Conservation (phyloP, 2,888 invertebrate species). For the Dermolepida albohirtum region DNA sequence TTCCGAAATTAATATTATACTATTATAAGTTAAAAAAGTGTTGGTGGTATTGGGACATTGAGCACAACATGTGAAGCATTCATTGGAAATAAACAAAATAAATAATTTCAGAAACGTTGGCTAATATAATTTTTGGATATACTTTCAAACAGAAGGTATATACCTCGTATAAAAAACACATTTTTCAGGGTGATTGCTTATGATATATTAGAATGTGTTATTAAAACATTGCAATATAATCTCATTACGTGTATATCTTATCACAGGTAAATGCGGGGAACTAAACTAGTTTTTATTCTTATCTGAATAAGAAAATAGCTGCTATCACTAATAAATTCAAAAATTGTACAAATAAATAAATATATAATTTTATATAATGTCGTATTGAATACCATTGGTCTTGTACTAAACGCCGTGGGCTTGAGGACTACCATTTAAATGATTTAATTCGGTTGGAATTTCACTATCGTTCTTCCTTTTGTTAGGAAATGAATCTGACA, state of each 20-base stretch:
- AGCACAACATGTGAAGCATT: too few relatives aligned
- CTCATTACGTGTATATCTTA: not conserved
- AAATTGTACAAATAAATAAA: slow-evolving; percentile 6
- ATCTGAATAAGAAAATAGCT: slow-evolving; percentile 13
- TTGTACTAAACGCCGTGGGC: slow-evolving; percentile 36
- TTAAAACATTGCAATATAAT: too few relatives aligned
- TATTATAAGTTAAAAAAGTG: too few relatives aligned
- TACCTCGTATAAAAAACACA: too few relatives aligned
- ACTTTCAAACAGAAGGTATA: too few relatives aligned
- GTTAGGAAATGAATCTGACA: slow-evolving; percentile 36
- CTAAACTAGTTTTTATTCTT: slow-evolving; percentile 26
- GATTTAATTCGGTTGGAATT: slow-evolving; percentile 38
- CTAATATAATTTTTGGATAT: too few relatives aligned
- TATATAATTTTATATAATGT: not conserved
- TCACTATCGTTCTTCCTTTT: slow-evolving; percentile 8
- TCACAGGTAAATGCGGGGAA: slow-evolving; percentile 21
- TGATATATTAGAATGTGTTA: too few relatives aligned
- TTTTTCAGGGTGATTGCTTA: too few relatives aligned
- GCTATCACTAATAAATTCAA: not conserved
- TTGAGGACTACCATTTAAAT: slow-evolving; percentile 39
- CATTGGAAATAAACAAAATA: too few relatives aligned
- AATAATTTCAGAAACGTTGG: too few relatives aligned
- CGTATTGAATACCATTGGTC: slow-evolving; percentile 1
- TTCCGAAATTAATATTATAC: too few relatives aligned
- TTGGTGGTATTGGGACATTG: too few relatives aligned